Conservation (phyloP, 2,113 vertebrate genomes). For the Semnornis frantzii region DNA sequence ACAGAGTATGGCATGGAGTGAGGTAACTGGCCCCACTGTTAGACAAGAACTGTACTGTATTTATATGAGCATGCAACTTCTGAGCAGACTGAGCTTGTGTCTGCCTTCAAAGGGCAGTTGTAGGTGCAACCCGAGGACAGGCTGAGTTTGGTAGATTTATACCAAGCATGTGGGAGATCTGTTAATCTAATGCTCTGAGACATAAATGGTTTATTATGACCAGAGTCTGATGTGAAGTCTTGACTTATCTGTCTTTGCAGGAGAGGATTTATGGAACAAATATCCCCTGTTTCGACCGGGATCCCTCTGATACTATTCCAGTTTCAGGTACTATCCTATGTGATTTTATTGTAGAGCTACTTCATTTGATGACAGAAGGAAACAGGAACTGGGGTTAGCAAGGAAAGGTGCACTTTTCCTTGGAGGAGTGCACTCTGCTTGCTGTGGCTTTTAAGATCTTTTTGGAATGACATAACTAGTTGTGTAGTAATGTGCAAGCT, state of each 20-base stretch:
- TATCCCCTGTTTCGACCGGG: constrained; percentile 51
- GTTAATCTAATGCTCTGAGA: background rate
- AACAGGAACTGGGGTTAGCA: background rate
- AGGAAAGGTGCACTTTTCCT: background rate
- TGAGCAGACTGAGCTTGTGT: background rate
- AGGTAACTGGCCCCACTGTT: background rate
- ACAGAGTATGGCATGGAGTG: background rate
- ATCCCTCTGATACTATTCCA: constrained; percentile 62
- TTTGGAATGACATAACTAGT: background rate
- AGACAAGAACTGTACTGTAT: background rate
- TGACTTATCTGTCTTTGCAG: constrained; percentile 49
- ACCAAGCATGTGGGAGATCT: accelerated
- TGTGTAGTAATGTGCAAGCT: background rate
- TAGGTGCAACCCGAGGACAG: background rate
- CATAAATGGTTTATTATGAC: background rate
- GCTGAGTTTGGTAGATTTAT: background rate
- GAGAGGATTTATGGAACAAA: constrained; percentile 18
- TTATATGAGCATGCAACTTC: accelerated
- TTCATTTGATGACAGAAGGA: background rate
- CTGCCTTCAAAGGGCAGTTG: background rate
- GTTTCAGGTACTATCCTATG: constrained; percentile 68
- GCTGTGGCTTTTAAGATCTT: background rate
- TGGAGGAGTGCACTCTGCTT: background rate
- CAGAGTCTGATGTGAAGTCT: background rate
- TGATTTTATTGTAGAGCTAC: background rate